A percentile compares a stretch with the other conserved stretches of the same genome.
phyloP scores from a whole-genome alignment of 35 echinoderm and acorn worm genomes.

The Chiridota heheva region DNA sequence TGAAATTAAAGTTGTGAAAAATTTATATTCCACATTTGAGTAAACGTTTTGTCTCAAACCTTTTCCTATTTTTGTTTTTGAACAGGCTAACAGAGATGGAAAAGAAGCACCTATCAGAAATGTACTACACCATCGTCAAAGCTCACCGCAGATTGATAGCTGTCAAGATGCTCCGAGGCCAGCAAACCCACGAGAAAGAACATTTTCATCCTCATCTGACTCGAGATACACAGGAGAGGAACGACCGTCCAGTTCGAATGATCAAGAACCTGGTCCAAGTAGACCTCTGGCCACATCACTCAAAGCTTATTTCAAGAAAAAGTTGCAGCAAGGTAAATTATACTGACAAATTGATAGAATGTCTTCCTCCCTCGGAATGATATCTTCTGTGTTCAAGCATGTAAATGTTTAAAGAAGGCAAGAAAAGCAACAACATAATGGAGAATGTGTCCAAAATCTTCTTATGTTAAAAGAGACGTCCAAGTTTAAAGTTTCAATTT shows the following conservation, averaged over 20 bases:
- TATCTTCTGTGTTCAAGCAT: too few relatives aligned
- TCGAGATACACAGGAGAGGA: background rate
- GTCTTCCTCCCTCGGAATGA: too few relatives aligned
- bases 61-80: background rate
- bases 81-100: background rate
- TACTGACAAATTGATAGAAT: too few relatives aligned
- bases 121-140: slow-evolving; percentile 23
- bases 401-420: too few relatives aligned
- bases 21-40: too few relatives aligned
- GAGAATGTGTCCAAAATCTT: too few relatives aligned
- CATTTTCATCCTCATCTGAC: background rate
- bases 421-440: too few relatives aligned
- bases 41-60: too few relatives aligned
- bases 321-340: slow-evolving; percentile 6
- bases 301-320: slow-evolving; percentile 39
- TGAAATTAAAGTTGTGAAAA: too few relatives aligned
- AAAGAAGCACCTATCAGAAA: slow-evolving; percentile 3
- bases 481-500: too few relatives aligned
- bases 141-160: slow-evolving; percentile 18
- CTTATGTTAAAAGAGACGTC: too few relatives aligned
- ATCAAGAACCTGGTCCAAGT: background rate
- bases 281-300: background rate
- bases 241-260: background rate
- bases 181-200: background rate
- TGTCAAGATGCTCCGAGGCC: slow-evolving; percentile 26